Evolutionary conservation across 1,140 invertebrate species (phyloP), one percentile per base, ranked within the genome.

Genomic region (Lepidurus couesii): DNA sequence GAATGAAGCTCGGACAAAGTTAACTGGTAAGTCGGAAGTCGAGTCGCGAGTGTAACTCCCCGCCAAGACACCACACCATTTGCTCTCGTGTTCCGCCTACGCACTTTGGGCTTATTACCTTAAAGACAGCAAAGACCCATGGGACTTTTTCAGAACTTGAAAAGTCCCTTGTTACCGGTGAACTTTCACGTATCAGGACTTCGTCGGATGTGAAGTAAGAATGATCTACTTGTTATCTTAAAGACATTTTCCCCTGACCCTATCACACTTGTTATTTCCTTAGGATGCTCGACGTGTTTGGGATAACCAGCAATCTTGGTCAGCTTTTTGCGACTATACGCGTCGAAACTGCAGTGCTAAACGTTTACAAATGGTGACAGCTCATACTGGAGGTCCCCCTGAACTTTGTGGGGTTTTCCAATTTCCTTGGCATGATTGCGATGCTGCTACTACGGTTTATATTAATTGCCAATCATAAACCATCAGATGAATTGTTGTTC

Each of bases 401-500:
- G 53, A 16, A 65, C 53, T 65, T 21, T 9, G 53, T 65, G 53
- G 53, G 53, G 53, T n/a, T 65, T 65, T 65, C 53, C 53, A 65
- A 21, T 65, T 65, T 13, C 53, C 9, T 21, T 65, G 53, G 53
- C 53, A 65, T 21, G 53, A 9, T 47, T 11, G 45, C 45, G 16
- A 16, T 47, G 45, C 53, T 16, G 8, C n/a, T 65, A 65, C 21
- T n/a, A 65, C 16, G 8, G 13, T 7, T 65, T 7, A 7, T 65
- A 65, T 65, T 65, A 65, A 65, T 65, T 65, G 53, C 53, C 21
- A 65, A 65, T 65, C 8, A 65, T 65, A 65, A 65, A 65, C 34
- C 34, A 34, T 34, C 34, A 0, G 34, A 3, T 34, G 4, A 34
- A 34, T 34, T 34, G 34, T 34, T 34, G 34, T 65, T 65, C 53